Evolutionary conservation across 2,888 invertebrate genomes (phyloP), one percentile per base, ranked within the genome.

Genomic region (Hedychridium roseum): DNA sequence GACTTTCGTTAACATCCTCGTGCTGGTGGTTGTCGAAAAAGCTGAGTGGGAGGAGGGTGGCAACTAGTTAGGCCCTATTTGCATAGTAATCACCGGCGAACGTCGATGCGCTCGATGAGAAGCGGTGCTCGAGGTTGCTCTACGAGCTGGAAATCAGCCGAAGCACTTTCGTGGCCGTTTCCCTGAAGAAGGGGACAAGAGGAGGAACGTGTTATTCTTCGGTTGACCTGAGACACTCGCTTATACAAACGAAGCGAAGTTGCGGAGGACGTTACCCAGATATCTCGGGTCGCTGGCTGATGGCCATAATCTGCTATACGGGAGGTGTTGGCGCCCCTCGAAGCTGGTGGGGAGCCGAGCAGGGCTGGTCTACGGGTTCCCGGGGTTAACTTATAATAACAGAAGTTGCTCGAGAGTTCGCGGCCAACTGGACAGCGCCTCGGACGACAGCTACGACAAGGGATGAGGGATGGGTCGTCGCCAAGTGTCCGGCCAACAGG

Each of bases 301-400:
- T 73, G 72, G 76, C 76, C 77, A 78, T 78, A 78, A 78, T 78
- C 76, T 74, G 70, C n/a, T n/a, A n/a, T n/a, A n/a, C n/a, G n/a
- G n/a, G n/a, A n/a, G n/a, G n/a, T n/a, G n/a, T n/a, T n/a, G n/a
- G n/a, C n/a, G n/a, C n/a, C n/a, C n/a, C n/a, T n/a, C n/a, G n/a
- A n/a, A n/a, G n/a, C n/a, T n/a, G n/a, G n/a, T n/a, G n/a, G n/a
- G n/a, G 43, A 39, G 15, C 21, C 16, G 21, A 23, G 32, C 15
- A 30, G 21, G 27, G 5, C 9, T 23, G 23, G 37, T 48, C 48
- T 26, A 47, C 36, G 37, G 51, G 51, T 55, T 46, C 45, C n/a
- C 59, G 66, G 72, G 75, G 77, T 77, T 74, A 78, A 78, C 77
- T 78, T 78, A 78, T 78, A 78, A 78, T 78, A 78, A 78, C 78